Base-by-base conservation (phyloP, 2,888 invertebrate genomes). In the Sarcophaga carnaria region DNA sequence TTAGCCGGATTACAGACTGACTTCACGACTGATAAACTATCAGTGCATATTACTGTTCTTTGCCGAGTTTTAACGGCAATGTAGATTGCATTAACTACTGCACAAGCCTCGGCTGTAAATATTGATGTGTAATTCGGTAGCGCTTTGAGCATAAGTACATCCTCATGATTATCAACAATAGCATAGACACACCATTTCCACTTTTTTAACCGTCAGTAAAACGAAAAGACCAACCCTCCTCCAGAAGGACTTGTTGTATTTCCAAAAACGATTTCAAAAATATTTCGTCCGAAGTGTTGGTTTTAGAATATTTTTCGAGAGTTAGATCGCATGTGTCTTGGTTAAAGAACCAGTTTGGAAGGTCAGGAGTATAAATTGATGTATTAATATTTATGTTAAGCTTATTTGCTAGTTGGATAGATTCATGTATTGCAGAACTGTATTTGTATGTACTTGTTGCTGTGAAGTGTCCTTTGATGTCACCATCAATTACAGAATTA, bases 1-100 rank as follows among this genome's bases (percentile, higher is more conserved):
- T 45, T 69, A 8, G 25, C 5, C 3, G 78, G 67, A 20, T 67
- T 78, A 60, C 37, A 4, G 25, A 77, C 37, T 67, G 67, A 63
- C n/a, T 66, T 77, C 2, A n/a, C 3, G 4, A 77, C 67, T 59
- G 77, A 54, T 37, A 67, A 45, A n/a, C 76, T 66, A 77, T 59
- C 54, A 8, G 67, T 66, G 59, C 54, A 76, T 5, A 66, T 67
- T n/a, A 67, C 22, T 10, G 67, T 37, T 37, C 59, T 66, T 20
- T 20, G 37, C n/a, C 37, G 6, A 37, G 66, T 69, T 27, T 66
- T 5, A 11, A 66, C 8, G 25, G 64, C 54, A 20, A 76, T 66
- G 4, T 45, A 25, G 27, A 62, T 45, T 4, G 64, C 76, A 60
- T 62, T 60, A 17, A 72, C 14, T 72, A 72, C 60, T 11, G 72